These are phyloP conservation scores for Motacilla tschutschensis DNA, from an alignment of 2,113 vertebrate genomes.

Conservation along the genomic window DNA sequence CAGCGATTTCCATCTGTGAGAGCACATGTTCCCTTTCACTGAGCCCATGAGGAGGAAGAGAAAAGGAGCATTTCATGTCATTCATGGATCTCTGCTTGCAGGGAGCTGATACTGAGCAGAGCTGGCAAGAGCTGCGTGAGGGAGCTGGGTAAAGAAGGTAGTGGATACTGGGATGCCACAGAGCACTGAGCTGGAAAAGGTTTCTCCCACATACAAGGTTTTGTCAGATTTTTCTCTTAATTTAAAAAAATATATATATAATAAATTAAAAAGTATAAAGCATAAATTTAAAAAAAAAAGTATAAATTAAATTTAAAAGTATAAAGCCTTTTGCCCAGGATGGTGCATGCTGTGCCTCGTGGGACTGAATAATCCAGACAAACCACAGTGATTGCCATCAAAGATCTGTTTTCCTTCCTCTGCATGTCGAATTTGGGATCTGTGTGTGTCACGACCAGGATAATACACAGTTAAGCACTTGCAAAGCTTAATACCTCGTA, in stretches of 20 bases:
- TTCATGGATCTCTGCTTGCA: not conserved
- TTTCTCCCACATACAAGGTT: accelerated
- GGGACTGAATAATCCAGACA: not conserved
- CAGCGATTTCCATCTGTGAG: not conserved
- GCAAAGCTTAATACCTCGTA: not conserved
- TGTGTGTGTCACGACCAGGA: accelerated
- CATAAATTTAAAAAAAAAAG: too few relatives aligned
- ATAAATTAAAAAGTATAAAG: not conserved
- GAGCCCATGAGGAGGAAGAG: not conserved
- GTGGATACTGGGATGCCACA: not conserved
- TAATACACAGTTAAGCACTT: not conserved
- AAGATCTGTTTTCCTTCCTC: not conserved
- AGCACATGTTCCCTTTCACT: slow-evolving; percentile 2
- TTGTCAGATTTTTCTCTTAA: not conserved
- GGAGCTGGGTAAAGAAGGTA: not conserved
- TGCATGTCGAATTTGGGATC: not conserved
- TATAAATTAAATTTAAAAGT: accelerated
- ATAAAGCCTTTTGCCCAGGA: not conserved
- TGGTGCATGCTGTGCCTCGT: not conserved
- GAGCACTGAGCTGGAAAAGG: not conserved
- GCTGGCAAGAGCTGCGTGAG: not conserved
- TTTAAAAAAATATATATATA: too few relatives aligned
- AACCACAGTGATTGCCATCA: not conserved
- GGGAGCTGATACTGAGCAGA: not conserved
- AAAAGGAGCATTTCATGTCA: not conserved